Evolutionary conservation across 2,113 vertebrate species (phyloP).

Genomic region (Lophochroa leadbeateri): DNA sequence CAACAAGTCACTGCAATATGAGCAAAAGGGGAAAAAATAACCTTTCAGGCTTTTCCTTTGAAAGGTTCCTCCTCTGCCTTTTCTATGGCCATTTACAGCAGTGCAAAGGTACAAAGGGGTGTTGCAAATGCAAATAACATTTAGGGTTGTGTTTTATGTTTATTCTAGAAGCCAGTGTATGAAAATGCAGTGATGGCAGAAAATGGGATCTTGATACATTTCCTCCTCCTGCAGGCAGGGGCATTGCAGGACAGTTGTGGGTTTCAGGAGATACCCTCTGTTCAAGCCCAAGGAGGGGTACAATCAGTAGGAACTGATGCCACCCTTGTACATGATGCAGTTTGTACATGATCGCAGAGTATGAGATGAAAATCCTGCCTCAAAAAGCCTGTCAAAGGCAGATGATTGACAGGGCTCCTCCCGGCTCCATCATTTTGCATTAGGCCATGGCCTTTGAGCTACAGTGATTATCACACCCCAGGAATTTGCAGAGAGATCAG

Average conservation of each 20-base stretch:
- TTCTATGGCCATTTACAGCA: neutral
- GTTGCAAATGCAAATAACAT: neutral
- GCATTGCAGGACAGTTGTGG: neutral
- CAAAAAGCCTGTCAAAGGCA: neutral
- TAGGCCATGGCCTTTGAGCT: neutral
- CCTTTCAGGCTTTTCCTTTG: conserved; percentile 50
- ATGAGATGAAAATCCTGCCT: neutral
- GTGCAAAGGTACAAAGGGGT: neutral
- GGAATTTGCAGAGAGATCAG: neutral
- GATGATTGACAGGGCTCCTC: neutral
- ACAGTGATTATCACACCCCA: fast-evolving
- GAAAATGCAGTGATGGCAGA: neutral
- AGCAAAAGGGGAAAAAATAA: conserved; percentile 68
- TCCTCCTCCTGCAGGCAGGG: neutral
- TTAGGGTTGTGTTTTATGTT: neutral
- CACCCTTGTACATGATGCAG: neutral
- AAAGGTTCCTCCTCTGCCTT: conserved; percentile 37
- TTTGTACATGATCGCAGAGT: fast-evolving
- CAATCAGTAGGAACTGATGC: neutral
- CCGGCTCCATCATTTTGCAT: neutral
- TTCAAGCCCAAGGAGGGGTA: neutral
- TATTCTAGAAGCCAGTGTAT: neutral
- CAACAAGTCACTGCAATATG: conserved; percentile 75
- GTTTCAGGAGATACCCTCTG: fast-evolving
- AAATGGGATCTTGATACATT: neutral